Evolutionary conservation across 2,888 invertebrate genomes (phyloP).

Genomic region (Isoperla grammatica): DNA sequence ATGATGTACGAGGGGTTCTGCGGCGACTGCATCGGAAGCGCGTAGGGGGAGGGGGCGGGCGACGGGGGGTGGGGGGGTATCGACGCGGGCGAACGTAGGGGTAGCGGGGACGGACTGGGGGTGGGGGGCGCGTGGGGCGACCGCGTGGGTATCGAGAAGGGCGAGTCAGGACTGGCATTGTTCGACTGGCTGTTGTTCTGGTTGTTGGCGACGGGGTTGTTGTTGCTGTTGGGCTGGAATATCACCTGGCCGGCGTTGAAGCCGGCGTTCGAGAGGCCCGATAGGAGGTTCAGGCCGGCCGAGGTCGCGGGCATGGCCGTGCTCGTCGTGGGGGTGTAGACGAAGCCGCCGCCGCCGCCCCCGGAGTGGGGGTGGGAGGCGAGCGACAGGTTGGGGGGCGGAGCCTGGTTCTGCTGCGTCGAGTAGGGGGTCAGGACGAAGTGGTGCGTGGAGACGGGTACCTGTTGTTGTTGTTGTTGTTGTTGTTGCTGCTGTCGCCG

Average conservation of each 20-base stretch:
- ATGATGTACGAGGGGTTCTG: conserved; percentile 16
- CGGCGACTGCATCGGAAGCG: conserved; percentile 26
- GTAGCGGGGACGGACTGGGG: conserved; percentile 28
- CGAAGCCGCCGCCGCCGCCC: neutral
- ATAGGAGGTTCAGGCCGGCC: neutral
- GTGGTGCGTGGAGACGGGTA: conserved; percentile 23
- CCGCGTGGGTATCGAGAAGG: conserved; percentile 26
- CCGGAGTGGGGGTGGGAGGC: neutral
- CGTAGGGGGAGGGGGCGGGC: conserved; percentile 27
- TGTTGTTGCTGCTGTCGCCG: neutral
- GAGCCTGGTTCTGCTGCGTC: neutral
- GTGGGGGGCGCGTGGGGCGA: conserved; percentile 30
- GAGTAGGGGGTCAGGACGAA: conserved; percentile 24
- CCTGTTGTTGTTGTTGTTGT: conserved; percentile 6
- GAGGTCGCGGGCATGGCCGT: neutral
- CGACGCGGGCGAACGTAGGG: conserved; percentile 27
- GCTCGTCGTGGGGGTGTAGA: neutral
- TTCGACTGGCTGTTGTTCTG: neutral
- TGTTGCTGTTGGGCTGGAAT: neutral
- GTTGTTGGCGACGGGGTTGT: neutral
- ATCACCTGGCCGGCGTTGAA: neutral
- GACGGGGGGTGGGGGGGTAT: conserved; percentile 27
- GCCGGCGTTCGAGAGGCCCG: neutral
- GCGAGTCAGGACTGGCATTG: conserved; percentile 22
- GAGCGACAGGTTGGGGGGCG: neutral